Evolutionary conservation across 2,113 vertebrate species (phyloP).

Genomic region (Etheostoma cragini): DNA sequence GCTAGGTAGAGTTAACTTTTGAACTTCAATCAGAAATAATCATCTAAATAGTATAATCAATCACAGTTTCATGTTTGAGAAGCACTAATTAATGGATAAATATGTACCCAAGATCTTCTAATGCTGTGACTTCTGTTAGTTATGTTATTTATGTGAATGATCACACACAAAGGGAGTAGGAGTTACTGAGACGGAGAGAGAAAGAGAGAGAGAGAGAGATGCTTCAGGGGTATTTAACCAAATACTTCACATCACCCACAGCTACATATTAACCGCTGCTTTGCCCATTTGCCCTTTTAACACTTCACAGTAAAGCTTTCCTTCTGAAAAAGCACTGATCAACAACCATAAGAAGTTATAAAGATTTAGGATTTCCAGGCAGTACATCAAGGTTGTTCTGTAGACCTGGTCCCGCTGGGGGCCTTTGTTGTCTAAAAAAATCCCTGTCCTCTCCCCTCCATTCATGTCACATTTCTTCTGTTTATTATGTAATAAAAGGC

Average conservation of each 20-base stretch:
- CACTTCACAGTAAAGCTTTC: not conserved
- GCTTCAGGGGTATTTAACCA: not conserved
- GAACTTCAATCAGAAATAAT: not conserved
- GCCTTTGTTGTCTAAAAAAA: not conserved
- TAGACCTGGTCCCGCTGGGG: not conserved
- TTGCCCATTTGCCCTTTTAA: not conserved
- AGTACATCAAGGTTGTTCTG: not conserved
- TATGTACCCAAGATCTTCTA: not conserved
- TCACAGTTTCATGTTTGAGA: not conserved
- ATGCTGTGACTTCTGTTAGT: not conserved
- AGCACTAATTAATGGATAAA: not conserved
- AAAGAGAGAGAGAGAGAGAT: not conserved
- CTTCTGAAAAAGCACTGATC: not conserved
- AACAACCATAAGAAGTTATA: not conserved
- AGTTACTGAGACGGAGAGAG: not conserved
- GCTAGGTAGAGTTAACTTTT: not conserved
- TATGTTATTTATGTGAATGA: not conserved
- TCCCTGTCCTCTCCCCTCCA: not conserved
- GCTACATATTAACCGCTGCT: not conserved
- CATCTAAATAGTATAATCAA: not conserved
- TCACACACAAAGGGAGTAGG: not conserved
- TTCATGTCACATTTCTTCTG: not conserved
- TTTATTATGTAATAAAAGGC: not conserved
- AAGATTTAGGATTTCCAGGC: not conserved
- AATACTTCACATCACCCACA: slow-evolving; percentile 1